A percentile compares a stretch with the other conserved stretches of the same genome.
Evolutionary conservation across 2,797 vertebrate genomes (phyloP).

Genomic region (Esox lucius): DNA sequence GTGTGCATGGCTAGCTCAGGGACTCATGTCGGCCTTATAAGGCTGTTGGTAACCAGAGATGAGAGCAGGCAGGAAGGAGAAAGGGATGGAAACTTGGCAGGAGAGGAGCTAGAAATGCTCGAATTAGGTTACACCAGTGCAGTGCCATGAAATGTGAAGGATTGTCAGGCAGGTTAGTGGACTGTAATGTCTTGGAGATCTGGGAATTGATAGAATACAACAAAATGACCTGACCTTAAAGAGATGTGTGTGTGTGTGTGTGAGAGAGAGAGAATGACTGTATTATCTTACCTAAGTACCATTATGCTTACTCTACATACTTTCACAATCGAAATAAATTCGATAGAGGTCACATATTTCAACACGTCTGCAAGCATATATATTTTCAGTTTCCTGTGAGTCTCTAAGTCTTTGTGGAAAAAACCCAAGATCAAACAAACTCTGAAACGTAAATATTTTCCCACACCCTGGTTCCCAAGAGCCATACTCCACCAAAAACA

Average conservation of each 20-base stretch:
- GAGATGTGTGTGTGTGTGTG: neutral
- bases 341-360: neutral
- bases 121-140: neutral
- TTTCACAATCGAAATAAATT: neutral
- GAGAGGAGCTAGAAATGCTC: slow-evolving; percentile 6
- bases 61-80: neutral
- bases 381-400: neutral
- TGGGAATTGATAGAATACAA: neutral
- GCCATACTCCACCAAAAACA: slow-evolving; percentile 32
- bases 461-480: slow-evolving; percentile 19
- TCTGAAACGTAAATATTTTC: slow-evolving; percentile 3
- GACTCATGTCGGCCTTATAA: neutral
- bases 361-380: neutral
- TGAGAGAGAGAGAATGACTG: too few species aligned
- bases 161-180: neutral
- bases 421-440: slow-evolving; percentile 27
- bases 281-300: neutral
- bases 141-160: neutral
- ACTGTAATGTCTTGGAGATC: neutral
- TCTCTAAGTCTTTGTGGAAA: neutral
- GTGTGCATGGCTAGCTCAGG: slow-evolving; percentile 7
- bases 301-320: neutral
- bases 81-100: neutral
- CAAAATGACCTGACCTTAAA: neutral
- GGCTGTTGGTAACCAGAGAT: neutral